phyloP scores from a whole-genome alignment of 2,113 vertebrate genomes.

The Pavo muticus region DNA sequence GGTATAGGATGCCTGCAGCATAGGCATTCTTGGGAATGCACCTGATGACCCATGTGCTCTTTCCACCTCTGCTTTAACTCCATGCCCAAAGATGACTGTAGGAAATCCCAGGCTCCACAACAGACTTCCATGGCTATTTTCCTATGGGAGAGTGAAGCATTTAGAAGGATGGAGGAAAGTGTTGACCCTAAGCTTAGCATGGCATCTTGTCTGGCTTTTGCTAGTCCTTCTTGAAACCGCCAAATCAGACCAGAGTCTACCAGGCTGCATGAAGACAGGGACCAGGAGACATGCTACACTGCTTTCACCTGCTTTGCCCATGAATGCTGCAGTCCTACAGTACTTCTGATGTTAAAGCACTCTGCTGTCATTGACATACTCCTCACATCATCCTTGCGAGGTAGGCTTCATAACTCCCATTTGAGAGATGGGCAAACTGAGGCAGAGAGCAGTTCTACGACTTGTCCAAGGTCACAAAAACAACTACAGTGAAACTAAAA shows the following conservation, averaged over 20 bases:
- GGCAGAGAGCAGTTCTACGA: not conserved
- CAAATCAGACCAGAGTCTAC: not conserved
- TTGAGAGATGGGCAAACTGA: not conserved
- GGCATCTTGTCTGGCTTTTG: not conserved
- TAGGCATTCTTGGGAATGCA: not conserved
- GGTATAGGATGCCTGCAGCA: not conserved
- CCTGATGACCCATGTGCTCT: not conserved
- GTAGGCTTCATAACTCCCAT: not conserved
- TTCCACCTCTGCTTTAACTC: conserved; percentile 1
- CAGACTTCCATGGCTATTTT: not conserved
- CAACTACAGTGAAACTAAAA: not conserved
- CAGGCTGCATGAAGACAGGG: not conserved
- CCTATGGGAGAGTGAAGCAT: not conserved
- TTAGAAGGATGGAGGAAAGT: not conserved
- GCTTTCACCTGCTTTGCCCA: not conserved
- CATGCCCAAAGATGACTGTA: not conserved
- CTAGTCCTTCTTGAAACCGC: not conserved
- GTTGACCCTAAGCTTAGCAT: not conserved
- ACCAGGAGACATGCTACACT: not conserved
- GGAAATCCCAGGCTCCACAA: not conserved
- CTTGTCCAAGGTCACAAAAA: not conserved
- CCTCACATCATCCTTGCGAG: not conserved
- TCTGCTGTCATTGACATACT: not conserved
- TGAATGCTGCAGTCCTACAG: not conserved
- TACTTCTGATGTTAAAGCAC: not conserved